Percentiles rank a stretch among this genome's conserved stretches.
These are phyloP conservation scores for Calypte anna DNA, from an alignment of 2,113 vertebrate species.

Conservation along the genomic window DNA sequence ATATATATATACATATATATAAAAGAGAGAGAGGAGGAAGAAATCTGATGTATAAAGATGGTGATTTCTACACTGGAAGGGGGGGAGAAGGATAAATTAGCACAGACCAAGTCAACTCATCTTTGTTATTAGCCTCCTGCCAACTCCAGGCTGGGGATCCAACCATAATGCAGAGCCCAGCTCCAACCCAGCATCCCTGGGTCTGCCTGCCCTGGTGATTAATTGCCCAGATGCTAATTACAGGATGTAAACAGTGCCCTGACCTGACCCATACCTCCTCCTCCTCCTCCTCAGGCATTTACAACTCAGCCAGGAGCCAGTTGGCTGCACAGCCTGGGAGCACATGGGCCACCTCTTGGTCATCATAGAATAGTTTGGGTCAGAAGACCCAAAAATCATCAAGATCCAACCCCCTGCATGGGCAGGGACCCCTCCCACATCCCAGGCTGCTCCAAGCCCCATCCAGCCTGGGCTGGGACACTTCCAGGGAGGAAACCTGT, in stretches of 20 bases:
- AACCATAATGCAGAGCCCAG: rapidly evolving
- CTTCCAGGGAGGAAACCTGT: no score
- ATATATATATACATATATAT: no score
- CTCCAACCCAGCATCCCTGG: background rate
- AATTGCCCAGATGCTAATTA: slow-evolving; percentile 22
- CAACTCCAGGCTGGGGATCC: background rate
- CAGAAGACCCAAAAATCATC: no score
- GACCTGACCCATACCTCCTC: background rate
- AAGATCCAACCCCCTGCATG: no score
- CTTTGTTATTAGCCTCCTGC: background rate
- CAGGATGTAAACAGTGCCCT: slow-evolving; percentile 34
- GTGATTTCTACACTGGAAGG: background rate
- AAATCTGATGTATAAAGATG: background rate
- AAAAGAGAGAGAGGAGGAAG: background rate
- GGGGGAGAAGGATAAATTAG: background rate
- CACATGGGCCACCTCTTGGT: rapidly evolving
- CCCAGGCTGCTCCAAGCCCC: no score
- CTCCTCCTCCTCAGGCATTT: rapidly evolving
- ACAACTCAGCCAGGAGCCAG: background rate
- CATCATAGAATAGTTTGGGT: no score
- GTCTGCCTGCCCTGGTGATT: background rate
- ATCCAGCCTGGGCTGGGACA: no score
- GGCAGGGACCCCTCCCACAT: no score
- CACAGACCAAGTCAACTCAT: background rate
- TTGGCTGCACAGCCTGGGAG: rapidly evolving